phyloP scores from a whole-genome alignment of 2,113 vertebrate species.

The Pithys albifrons region DNA sequence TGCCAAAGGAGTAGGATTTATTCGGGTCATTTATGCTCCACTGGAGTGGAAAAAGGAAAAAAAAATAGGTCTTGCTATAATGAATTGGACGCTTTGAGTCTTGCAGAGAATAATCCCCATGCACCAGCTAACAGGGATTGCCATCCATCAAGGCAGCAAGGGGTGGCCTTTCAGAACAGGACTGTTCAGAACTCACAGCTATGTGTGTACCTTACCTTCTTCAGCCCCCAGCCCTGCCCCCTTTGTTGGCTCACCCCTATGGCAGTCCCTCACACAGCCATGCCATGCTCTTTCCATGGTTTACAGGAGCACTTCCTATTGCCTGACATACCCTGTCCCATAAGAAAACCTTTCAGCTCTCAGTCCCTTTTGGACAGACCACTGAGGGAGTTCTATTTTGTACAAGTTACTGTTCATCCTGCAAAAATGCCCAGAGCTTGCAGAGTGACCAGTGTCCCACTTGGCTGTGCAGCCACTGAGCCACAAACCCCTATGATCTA shows the following conservation, averaged over 20 bases:
- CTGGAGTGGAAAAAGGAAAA: constrained; percentile 51
- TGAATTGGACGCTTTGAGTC: constrained; percentile 4
- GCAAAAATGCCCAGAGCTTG: background rate
- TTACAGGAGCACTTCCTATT: background rate
- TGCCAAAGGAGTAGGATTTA: constrained; percentile 65
- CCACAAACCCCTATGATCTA: background rate
- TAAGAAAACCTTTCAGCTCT: background rate
- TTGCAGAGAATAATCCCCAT: constrained; percentile 12
- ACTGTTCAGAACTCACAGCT: background rate
- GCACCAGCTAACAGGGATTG: background rate
- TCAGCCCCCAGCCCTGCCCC: background rate
- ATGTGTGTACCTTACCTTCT: background rate
- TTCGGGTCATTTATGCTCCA: constrained; percentile 66
- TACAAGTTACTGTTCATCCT: background rate
- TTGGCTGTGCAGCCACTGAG: background rate
- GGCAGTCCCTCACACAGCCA: background rate
- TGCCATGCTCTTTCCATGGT: background rate
- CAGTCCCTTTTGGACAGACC: background rate
- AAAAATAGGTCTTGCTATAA: constrained; percentile 42
- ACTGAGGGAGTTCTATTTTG: background rate
- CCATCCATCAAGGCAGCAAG: background rate
- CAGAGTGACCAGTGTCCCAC: background rate
- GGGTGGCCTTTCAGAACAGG: background rate
- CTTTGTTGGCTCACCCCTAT: rapidly evolving
- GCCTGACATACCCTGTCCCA: background rate